Evolutionary conservation across 1,140 invertebrate genomes (phyloP).

Genomic region (Aricia agestis): DNA sequence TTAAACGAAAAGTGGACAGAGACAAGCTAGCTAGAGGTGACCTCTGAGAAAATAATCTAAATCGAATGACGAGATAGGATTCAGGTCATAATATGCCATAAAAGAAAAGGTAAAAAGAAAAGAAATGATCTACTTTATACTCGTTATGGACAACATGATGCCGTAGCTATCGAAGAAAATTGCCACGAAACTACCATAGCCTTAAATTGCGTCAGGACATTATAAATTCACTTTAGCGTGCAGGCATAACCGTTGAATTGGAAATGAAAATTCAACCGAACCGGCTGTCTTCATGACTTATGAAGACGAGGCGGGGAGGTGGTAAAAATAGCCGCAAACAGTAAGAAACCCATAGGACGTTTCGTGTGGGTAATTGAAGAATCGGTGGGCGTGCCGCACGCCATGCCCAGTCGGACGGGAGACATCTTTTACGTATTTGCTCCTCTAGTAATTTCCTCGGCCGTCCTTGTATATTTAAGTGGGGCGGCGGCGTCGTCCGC

Average conservation of each 20-base stretch:
- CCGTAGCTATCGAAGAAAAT: neutral
- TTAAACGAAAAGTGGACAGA: no score
- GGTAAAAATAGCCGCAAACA: slow-evolving; percentile 56
- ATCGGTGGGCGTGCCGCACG: slow-evolving; percentile 58
- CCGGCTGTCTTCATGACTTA: slow-evolving; percentile 63
- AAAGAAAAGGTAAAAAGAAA: neutral
- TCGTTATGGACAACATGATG: neutral
- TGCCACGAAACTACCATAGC: neutral
- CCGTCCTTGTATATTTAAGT: slow-evolving; percentile 72
- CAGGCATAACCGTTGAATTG: slow-evolving; percentile 44
- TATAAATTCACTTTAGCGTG: slow-evolving; percentile 41
- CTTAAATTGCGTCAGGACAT: slow-evolving; percentile 14
- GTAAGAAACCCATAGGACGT: slow-evolving; percentile 53
- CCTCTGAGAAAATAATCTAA: no score
- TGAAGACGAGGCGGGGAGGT: slow-evolving; percentile 49
- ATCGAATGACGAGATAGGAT: no score
- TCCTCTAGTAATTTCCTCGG: slow-evolving; percentile 66
- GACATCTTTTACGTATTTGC: slow-evolving; percentile 69
- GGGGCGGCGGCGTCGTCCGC: slow-evolving; percentile 47
- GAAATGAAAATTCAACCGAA: slow-evolving; percentile 52
- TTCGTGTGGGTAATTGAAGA: slow-evolving; percentile 69
- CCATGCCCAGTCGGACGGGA: slow-evolving; percentile 46
- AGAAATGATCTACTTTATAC: neutral
- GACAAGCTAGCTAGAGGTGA: no score
- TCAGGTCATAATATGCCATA: neutral